phyloP scores from a whole-genome alignment of 2,113 vertebrate genomes.

The Egretta garzetta region DNA sequence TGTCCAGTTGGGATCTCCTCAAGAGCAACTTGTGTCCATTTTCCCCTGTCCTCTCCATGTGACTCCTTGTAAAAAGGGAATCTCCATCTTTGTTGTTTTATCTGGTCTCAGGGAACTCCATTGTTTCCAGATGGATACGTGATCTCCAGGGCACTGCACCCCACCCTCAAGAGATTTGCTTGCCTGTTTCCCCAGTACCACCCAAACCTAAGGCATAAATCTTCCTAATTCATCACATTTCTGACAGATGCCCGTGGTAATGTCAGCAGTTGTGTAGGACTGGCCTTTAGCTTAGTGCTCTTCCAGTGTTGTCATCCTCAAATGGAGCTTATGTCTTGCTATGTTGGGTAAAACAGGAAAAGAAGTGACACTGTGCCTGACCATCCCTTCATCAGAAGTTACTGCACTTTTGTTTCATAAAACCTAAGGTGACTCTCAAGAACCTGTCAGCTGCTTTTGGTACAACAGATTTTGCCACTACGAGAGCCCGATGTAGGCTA shows the following conservation, averaged over 20 bases:
- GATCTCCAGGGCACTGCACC: not conserved
- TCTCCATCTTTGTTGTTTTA: not conserved
- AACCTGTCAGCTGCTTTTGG: not conserved
- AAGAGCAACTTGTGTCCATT: too few species aligned
- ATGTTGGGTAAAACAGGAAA: not conserved
- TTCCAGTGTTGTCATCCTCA: not conserved
- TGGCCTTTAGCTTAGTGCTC: not conserved
- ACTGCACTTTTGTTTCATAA: not conserved
- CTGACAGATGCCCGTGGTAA: not conserved
- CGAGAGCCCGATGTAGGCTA: not conserved
- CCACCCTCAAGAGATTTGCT: not conserved
- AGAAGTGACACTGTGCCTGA: not conserved
- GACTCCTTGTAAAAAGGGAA: too few species aligned
- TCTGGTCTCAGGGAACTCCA: not conserved
- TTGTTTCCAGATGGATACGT: not conserved
- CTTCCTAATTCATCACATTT: not conserved
- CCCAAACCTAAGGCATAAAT: not conserved
- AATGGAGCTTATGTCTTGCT: not conserved
- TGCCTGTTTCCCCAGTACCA: not conserved
- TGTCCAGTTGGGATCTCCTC: too few species aligned
- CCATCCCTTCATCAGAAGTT: not conserved
- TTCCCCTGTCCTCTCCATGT: too few species aligned
- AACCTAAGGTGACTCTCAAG: not conserved
- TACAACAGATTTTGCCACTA: not conserved
- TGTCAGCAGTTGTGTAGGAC: not conserved